Base-by-base conservation (phyloP, 1,140 invertebrate genomes). In the Drosophila lowei region DNA sequence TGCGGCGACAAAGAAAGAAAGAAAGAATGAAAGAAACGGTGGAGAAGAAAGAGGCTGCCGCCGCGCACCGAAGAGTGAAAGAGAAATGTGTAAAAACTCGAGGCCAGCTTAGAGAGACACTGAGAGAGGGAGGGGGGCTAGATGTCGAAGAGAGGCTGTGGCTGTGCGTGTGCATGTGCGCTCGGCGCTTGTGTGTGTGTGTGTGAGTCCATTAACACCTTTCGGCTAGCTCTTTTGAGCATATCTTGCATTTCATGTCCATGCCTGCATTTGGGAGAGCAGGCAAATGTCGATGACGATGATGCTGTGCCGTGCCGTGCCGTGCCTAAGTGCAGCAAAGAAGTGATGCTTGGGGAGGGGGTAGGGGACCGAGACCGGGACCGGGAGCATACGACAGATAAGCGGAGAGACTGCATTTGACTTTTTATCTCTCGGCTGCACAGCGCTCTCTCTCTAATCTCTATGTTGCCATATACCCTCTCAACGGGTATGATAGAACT, bases 191-290 rank as follows among this genome's bases (percentile, higher is more conserved):
- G n/a, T 38, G 34, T 38, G 9, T 9, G 11, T 62, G 43, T 18
- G 30, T 42, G 54, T 30, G 43, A 34, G 34, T 68, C 65, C 65
- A 68, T 68, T 68, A 68, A 67, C 65, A 68, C 65, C 65, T 68
- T 68, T 68, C 43, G 18, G 18, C 18, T 9, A 25, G 55, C 30
- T 25, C 23, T 25, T 25, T 25, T 25, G 76, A 59, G 76, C 48
- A 47, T 68, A 48, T 62, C 76, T 70, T 54, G 71, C 77, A 63
- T 54, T 58, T 61, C 57, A 68, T 63, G 63, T 30, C 55, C 55
- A 30, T 43, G 18, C 52, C 46, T 13, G 42, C 28, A 56, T 68
- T 66, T 48, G 65, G 62, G 67, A 9, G 38, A 54, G 55, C 30
- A 68, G 62, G 38, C 62, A 66, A 55, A 68, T 54, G 61, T 65